Base-by-base conservation (phyloP, 2,797 vertebrate genomes). In the Rhyacichthys aspro region DNA sequence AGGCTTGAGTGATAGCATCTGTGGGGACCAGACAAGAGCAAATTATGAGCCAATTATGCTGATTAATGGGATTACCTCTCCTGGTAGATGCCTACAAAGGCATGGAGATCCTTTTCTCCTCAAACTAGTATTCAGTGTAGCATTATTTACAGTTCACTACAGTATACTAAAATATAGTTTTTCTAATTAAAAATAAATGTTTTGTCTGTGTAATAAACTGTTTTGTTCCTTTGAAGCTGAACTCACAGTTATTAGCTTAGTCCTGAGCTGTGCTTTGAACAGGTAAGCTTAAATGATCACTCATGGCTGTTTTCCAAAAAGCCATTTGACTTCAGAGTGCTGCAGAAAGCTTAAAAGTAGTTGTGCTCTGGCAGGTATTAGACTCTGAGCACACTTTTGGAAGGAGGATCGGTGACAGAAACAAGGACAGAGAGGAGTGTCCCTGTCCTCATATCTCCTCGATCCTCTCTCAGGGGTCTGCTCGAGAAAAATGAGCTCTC, bases 11-110 rank as follows among this genome's bases (percentile, higher is more conserved):
- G 79, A 86, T 82, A 83, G 55, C 82, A 77, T 89, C 87, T 86
- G 84, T 41, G 50, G 82, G 78, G 76, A 75, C 57, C 60, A 82
- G 81, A 87, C 73, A 74, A 82, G 80, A 70, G 75, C 62, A 74
- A 87, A 87, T 91, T 85, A 88, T 67, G 72, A 72, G 61, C 62
- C 76, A 88, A 78, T 89, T 88, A 88, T 65, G 58, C 70, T 80
- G 87, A 89, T 89, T 88, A 87, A 87, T 86, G 70, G 77, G 84
- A 90, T 90, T 88, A 70, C 67, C 73, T 78, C 72, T 82, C 77
- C 68, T 76, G 74, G 74, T 73, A 65, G 70, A 82, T 73, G 67
- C 76, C 72, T 54, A 52, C 53, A 60, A 59, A 69, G 75, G 70
- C 56, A 81, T 86, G 78, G 77, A 54, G 55, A 70, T 41, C 11